Conservation (phyloP, 2,797 vertebrate species). For the Strix occidentalis region DNA sequence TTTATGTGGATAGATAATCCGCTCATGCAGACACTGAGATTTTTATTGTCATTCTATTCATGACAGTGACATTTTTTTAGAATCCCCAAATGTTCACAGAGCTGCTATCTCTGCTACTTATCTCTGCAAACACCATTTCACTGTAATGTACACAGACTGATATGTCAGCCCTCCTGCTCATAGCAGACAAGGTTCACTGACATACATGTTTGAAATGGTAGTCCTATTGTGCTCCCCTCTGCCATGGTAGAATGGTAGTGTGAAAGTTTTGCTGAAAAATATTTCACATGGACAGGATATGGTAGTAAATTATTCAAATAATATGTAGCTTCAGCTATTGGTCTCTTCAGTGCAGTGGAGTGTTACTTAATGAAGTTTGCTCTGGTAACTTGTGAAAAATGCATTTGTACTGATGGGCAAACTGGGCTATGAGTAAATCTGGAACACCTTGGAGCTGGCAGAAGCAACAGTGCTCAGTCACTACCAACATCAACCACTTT, state of each 20-base stretch:
- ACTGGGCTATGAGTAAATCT: not conserved
- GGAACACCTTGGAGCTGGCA: not conserved
- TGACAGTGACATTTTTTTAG: not conserved
- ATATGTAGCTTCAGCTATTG: not conserved
- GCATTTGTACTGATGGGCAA: not conserved
- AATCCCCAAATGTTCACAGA: not conserved
- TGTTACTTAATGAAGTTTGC: not conserved
- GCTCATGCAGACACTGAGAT: not conserved
- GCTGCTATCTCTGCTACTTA: not conserved
- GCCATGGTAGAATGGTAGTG: not conserved
- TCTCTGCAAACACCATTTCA: not conserved
- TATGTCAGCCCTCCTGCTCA: not conserved
- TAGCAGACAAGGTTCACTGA: not conserved
- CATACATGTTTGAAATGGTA: not conserved
- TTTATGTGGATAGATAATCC: not conserved
- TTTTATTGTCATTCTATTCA: not conserved
- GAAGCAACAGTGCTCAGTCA: not conserved
- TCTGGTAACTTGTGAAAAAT: not conserved
- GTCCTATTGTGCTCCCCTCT: not conserved
- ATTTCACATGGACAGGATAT: not conserved
- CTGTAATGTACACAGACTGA: not conserved
- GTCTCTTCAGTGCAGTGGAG: not conserved
- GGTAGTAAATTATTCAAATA: not conserved
- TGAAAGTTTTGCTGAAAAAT: not conserved
- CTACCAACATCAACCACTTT: not conserved